These are phyloP conservation scores for Cryptophagus acutangulus DNA, from an alignment of 2,888 invertebrate genomes.

Conservation along the genomic window DNA sequence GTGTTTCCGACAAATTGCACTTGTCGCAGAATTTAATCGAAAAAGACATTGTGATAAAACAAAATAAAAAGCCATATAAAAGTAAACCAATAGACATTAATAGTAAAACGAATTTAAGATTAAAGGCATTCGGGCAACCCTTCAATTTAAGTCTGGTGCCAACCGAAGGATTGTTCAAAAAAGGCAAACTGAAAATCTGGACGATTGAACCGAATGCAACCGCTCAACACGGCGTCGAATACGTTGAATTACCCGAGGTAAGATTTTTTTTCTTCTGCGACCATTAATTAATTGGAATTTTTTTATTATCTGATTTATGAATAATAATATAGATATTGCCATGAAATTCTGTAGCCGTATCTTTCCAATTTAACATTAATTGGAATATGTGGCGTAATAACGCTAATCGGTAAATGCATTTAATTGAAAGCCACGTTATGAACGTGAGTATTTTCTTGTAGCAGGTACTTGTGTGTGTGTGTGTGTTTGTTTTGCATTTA, in stretches of 20 bases:
- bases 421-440: too few species aligned
- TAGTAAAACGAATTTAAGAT: slow-evolving; percentile 58
- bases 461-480: too few species aligned
- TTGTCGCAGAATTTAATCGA: slow-evolving; percentile 37
- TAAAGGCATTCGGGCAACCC: slow-evolving; percentile 76
- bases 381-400: too few species aligned
- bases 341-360: too few species aligned
- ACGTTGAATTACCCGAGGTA: slow-evolving; percentile 72
- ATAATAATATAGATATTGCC: too few species aligned
- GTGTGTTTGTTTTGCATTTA: too few species aligned
- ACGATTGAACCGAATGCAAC: slow-evolving; percentile 72
- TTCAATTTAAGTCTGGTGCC: slow-evolving; percentile 69
- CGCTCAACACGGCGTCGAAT: slow-evolving; percentile 72
- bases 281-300: slow-evolving; percentile 8
- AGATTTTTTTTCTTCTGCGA: slow-evolving; percentile 40
- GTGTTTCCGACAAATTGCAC: slow-evolving; percentile 22
- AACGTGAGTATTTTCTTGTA: too few species aligned
- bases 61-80: slow-evolving; percentile 17
- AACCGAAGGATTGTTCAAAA: slow-evolving; percentile 72
- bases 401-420: too few species aligned
- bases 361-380: too few species aligned
- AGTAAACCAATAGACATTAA: slow-evolving; percentile 25
- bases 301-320: too few species aligned
- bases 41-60: slow-evolving; percentile 22
- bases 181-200: slow-evolving; percentile 76